Evolutionary conservation across 2,797 vertebrate genomes (phyloP).

Genomic region (Apodemus agrarius): DNA sequence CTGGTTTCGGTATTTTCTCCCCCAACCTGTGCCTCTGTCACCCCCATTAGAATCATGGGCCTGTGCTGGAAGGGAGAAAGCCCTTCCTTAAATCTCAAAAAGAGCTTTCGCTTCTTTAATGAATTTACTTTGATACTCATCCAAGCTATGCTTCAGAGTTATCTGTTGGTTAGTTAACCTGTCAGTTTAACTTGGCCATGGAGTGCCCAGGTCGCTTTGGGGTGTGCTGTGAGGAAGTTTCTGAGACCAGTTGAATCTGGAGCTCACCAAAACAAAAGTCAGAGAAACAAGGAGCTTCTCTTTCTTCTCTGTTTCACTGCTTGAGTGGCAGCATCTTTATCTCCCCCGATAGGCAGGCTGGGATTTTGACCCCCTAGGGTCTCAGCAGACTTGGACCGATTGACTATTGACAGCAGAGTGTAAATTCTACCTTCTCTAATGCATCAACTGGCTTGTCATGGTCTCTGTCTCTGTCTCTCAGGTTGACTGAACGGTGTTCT

Average conservation of each 20-base stretch:
- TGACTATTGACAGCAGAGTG: not conserved
- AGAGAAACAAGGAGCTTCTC: not conserved
- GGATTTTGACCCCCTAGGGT: not conserved
- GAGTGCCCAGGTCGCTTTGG: not conserved
- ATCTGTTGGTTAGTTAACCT: not conserved
- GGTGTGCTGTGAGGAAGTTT: not conserved
- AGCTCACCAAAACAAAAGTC: not conserved
- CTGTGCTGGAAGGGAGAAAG: not conserved
- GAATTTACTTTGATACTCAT: not conserved
- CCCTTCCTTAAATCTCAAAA: not conserved
- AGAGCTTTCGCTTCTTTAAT: not conserved
- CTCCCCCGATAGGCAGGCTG: not conserved
- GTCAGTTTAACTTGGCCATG: not conserved
- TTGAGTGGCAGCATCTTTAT: not conserved
- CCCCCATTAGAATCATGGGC: not conserved
- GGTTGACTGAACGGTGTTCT: not conserved
- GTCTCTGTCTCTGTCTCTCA: not conserved
- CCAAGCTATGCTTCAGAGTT: not conserved
- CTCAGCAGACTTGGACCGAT: not conserved
- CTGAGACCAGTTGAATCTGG: not conserved
- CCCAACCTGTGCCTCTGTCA: not conserved
- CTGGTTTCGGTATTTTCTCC: not conserved
- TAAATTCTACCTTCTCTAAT: not conserved
- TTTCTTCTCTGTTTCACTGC: not conserved
- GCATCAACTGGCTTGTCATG: no score